Evolutionary conservation across 2,113 vertebrate species (phyloP), one percentile per base, ranked within the genome.

Genomic region (Cyanistes caeruleus): DNA sequence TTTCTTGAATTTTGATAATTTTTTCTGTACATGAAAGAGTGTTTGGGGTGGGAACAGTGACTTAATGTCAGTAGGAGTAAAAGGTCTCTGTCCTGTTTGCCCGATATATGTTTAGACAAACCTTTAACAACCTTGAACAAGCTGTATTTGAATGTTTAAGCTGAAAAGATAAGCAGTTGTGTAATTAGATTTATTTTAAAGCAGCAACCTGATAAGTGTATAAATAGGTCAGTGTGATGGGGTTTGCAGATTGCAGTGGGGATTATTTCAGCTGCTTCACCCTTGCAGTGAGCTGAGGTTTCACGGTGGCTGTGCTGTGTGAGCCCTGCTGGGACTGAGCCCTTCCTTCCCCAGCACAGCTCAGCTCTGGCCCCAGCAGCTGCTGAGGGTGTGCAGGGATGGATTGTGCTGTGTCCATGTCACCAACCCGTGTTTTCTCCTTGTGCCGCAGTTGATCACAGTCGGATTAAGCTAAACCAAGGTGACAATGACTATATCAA

Each of bases 401-500:
- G 77, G 12, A 2, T 81, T 80, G 35, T 90, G 41, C 53, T 90
- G 65, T 59, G 52, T 77, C 80, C 41, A 4, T 5, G 12, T 23
- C 65, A 16, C 75, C 97, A 81, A 97, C 90, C 58, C 31, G 37
- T 87, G 69, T 73, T 95, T 87, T 96, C 92, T 93, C 39, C 63
- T 92, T 97, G 15, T 95, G 89, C 96, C 97, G 79, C 97, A 99
- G 99, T 99, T 97, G 99, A 99, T 97, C 99, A 99, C 97, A 99
- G 99, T 98, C 99, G 99, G 97, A 99, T 99, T 97, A 98, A 97
- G 94, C 98, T 99, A 67, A 99, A 99, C 97, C 98, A 99, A 84
- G 99, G 98, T 87, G 98, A 98, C 30, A 99, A 99, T 52, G 98
- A 99, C 98, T 99, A 99, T 95, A 99, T 99, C 70, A 99, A 99